Conservation (phyloP, 2,113 vertebrate genomes). For the Hystrix brachyura region DNA sequence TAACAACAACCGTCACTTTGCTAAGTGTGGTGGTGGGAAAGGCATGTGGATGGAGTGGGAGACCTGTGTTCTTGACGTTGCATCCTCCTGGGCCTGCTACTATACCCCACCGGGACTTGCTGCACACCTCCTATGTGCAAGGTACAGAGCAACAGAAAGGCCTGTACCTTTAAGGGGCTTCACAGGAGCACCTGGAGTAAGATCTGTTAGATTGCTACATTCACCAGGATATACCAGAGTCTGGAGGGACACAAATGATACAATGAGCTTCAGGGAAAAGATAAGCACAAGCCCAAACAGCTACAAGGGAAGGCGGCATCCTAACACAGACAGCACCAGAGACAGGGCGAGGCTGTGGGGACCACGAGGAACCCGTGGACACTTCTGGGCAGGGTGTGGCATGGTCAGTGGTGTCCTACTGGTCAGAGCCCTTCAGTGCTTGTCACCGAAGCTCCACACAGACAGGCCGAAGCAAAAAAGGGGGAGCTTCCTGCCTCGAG, state of each 20-base stretch:
- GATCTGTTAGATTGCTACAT: not conserved
- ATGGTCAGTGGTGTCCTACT: not conserved
- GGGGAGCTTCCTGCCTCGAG: not conserved
- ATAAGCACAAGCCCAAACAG: not conserved
- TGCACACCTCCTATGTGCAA: not conserved
- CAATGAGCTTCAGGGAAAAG: not conserved
- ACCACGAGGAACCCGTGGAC: not conserved
- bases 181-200: not conserved
- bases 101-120: not conserved
- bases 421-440: not conserved
- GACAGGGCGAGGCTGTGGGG: not conserved
- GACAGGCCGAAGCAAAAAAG: not conserved
- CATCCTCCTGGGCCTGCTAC: too few species aligned
- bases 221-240: not conserved
- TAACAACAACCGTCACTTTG: not conserved
- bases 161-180: not conserved
- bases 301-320: not conserved
- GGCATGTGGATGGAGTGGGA: not conserved
- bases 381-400: not conserved
- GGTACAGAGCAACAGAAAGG: not conserved
- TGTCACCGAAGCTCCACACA: not conserved
- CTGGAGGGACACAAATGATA: not conserved
- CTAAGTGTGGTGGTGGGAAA: not conserved
- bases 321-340: not conserved
- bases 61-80: accelerated